Conservation (phyloP, 2,113 vertebrate genomes). For the Zosterops pallidus region DNA sequence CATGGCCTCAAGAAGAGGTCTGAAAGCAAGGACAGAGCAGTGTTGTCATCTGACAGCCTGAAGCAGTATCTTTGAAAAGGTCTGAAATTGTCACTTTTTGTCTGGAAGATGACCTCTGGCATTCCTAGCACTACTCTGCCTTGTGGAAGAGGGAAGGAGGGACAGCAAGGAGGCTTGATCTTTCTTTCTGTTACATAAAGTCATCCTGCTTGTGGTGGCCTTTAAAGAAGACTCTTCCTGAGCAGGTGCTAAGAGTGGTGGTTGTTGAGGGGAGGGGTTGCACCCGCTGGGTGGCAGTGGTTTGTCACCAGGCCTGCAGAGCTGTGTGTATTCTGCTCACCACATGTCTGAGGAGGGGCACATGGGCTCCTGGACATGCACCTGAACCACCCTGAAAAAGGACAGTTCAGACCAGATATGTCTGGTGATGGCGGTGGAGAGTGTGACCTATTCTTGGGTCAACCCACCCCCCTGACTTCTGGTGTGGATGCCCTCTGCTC, state of each 20-base stretch:
- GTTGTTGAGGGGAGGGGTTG: neutral
- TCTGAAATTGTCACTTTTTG: conserved; percentile 31
- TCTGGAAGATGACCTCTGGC: conserved; percentile 14
- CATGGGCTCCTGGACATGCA: neutral
- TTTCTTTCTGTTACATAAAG: neutral
- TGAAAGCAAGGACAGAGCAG: neutral
- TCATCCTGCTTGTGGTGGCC: neutral
- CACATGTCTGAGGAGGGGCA: fast-evolving
- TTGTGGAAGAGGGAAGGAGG: neutral
- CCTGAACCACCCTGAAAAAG: neutral
- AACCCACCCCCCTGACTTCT: fast-evolving
- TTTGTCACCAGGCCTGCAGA: neutral
- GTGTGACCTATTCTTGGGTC: neutral
- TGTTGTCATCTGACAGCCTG: conserved; percentile 10
- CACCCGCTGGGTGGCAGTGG: neutral
- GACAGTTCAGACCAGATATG: neutral
- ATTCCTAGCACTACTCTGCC: neutral
- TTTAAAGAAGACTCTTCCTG: neutral
- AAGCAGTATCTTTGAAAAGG: conserved; percentile 22
- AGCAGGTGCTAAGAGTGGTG: neutral
- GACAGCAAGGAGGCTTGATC: neutral
- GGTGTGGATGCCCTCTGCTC: neutral
- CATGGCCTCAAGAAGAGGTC: conserved; percentile 18
- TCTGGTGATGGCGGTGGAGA: fast-evolving
- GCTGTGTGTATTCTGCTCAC: neutral